A percentile compares a stretch with the other conserved stretches of the same genome.
Conservation (phyloP, 2,888 invertebrate genomes). For the Cheilosia grossa region DNA sequence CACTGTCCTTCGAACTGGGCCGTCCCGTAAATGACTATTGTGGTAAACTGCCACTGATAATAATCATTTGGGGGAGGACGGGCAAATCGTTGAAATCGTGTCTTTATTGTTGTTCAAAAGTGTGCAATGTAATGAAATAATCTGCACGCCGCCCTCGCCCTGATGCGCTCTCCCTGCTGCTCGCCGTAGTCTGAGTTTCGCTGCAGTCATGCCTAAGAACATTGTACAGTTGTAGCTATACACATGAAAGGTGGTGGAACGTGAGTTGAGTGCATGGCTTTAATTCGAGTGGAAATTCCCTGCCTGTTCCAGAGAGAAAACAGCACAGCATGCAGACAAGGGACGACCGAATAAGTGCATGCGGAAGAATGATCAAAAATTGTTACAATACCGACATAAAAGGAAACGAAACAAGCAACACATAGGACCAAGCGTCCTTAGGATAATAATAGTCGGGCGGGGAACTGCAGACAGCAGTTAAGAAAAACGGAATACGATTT, state of each 20-base stretch:
- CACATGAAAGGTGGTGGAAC: conserved; percentile 15
- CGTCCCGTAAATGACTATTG: conserved; percentile 40
- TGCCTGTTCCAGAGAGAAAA: conserved; percentile 27
- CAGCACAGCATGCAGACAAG: neutral
- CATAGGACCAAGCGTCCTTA: conserved; percentile 50
- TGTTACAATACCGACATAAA: conserved; percentile 16
- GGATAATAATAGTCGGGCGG: conserved; percentile 43
- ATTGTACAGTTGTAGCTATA: neutral
- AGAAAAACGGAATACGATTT: conserved; percentile 37
- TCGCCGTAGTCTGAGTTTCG: conserved; percentile 14
- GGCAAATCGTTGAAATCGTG: conserved; percentile 17
- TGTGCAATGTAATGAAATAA: conserved; percentile 50
- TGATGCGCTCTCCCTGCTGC: neutral
- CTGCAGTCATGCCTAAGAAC: conserved; percentile 37
- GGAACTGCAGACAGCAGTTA: conserved; percentile 44
- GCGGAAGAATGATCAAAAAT: conserved; percentile 21
- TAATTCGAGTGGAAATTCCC: conserved; percentile 32
- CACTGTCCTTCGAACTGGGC: conserved; percentile 16
- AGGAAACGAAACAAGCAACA: conserved; percentile 24
- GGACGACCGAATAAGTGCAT: conserved; percentile 21
- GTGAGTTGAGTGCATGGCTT: conserved; percentile 25
- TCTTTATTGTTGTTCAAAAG: conserved; percentile 41
- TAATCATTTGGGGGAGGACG: conserved; percentile 17
- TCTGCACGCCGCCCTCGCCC: conserved; percentile 9
- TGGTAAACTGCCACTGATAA: conserved; percentile 50